Evolutionary conservation across 1,140 invertebrate genomes (phyloP), one percentile per base, ranked within the genome.

Genomic region (Adelges cooleyi): DNA sequence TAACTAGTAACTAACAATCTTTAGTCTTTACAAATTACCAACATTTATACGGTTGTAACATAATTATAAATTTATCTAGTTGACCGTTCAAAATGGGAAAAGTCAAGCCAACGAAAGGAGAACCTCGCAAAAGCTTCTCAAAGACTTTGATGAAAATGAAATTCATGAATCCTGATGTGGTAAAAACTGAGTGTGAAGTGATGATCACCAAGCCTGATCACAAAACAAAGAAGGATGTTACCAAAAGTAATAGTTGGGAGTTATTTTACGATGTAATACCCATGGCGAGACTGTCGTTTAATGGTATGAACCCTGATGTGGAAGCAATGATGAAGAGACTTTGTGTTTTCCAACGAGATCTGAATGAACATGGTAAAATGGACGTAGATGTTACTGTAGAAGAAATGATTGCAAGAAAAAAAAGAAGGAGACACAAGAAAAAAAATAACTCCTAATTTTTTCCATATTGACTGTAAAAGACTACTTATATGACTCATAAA

Each of bases 401-500:
- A 46, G 56, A 62, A 29, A 62, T 62, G 42, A 62, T 62, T 17
- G 27, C 44, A 22, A 62, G 56, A 17, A 62, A 62, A 22, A 62
- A 62, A 29, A 62, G 46, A 46, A 62, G 44, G 56, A 62, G 22
- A 62, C 56, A 62, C 25, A 62, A 15, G n/a, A 62, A 62, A 33
- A 62, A 62, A 25, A n/a, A n/a, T n/a, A n/a, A n/a, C n/a, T n/a
- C n/a, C n/a, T n/a, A n/a, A n/a, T n/a, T n/a, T n/a, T n/a, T n/a
- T n/a, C n/a, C n/a, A n/a, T n/a, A n/a, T n/a, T n/a, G n/a, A n/a
- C n/a, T n/a, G n/a, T n/a, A n/a, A n/a, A n/a, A n/a, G n/a, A n/a
- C n/a, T n/a, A n/a, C n/a, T n/a, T n/a, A n/a, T n/a, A n/a, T n/a
- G n/a, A n/a, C n/a, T n/a, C n/a, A n/a, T n/a, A n/a, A n/a, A n/a